Evolutionary conservation across 2,888 invertebrate species (phyloP).

Genomic region (Stramonita haemastoma): DNA sequence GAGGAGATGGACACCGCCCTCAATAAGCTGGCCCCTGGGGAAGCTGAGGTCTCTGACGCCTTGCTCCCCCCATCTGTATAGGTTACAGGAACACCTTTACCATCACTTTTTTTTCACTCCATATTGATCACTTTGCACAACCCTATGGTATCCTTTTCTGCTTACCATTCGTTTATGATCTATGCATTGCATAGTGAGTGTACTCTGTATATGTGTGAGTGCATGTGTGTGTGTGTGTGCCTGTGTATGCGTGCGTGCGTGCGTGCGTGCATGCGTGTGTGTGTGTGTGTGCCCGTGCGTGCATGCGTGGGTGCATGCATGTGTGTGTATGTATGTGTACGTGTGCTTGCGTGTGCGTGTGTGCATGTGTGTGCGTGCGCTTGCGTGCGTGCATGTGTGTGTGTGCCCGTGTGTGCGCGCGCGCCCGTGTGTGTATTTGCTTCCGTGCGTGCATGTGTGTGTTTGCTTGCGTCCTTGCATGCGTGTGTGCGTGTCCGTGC

Average conservation of each 20-base stretch:
- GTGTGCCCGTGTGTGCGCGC: not conserved
- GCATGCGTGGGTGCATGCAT: not conserved
- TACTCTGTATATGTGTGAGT: not conserved
- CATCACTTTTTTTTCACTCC: too few relatives aligned
- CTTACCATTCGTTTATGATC: too few relatives aligned
- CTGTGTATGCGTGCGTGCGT: not conserved
- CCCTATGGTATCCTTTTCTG: too few relatives aligned
- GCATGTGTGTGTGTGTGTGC: not conserved
- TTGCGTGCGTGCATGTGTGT: not conserved
- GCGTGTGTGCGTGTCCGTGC: not conserved
- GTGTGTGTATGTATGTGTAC: not conserved
- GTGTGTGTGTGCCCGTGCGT: not conserved
- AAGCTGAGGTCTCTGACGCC: too few relatives aligned
- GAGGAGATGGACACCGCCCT: too few relatives aligned
- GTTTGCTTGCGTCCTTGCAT: not conserved
- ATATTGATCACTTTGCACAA: too few relatives aligned
- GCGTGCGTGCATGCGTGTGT: not conserved
- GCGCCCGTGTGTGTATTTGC: not conserved
- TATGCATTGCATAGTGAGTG: too few relatives aligned
- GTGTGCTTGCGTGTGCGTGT: not conserved
- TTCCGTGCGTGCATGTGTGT: not conserved
- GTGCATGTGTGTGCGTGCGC: not conserved
- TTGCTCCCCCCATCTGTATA: too few relatives aligned
- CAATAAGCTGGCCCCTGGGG: too few relatives aligned
- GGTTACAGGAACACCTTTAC: too few relatives aligned